Evolutionary conservation across 2,113 vertebrate species (phyloP).

Genomic region (Oryzias celebensis): DNA sequence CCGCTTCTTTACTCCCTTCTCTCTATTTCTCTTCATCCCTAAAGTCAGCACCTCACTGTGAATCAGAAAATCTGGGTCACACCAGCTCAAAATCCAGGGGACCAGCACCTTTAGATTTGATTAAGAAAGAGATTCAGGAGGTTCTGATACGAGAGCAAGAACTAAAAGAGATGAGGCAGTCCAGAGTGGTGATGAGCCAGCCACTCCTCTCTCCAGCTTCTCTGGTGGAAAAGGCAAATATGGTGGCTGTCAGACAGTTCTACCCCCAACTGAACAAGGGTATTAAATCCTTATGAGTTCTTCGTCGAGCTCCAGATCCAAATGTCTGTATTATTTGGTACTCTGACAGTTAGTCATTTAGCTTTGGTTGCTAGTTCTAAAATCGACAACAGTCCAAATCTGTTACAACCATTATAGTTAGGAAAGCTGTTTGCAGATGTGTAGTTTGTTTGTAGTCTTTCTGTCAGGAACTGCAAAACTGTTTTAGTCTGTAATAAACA

Average conservation of each 20-base stretch:
- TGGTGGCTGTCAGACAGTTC: conserved; percentile 27
- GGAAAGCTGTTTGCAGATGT: too few relatives aligned
- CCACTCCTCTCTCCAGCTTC: conserved; percentile 24
- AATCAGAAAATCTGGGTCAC: conserved; percentile 53
- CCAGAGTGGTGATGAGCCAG: conserved; percentile 17
- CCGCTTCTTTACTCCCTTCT: neutral
- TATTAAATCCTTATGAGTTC: neutral
- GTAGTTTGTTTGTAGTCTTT: too few relatives aligned
- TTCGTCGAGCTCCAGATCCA: too few relatives aligned
- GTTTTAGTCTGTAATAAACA: too few relatives aligned
- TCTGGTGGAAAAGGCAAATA: conserved; percentile 48
- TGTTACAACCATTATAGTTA: too few relatives aligned
- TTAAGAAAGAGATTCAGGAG: conserved; percentile 84
- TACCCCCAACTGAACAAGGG: conserved; percentile 30
- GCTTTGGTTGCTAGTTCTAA: too few relatives aligned
- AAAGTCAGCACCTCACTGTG: neutral
- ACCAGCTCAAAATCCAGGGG: conserved; percentile 67
- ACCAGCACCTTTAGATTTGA: conserved; percentile 66
- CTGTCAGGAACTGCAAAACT: too few relatives aligned
- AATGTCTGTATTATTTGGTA: too few relatives aligned
- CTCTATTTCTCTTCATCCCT: neutral
- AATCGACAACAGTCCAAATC: too few relatives aligned
- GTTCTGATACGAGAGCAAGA: conserved; percentile 84
- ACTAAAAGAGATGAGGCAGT: conserved; percentile 70
- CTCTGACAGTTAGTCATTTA: too few relatives aligned